Conservation (phyloP, 2,888 invertebrate species). For the Cacoxenus indagator region DNA sequence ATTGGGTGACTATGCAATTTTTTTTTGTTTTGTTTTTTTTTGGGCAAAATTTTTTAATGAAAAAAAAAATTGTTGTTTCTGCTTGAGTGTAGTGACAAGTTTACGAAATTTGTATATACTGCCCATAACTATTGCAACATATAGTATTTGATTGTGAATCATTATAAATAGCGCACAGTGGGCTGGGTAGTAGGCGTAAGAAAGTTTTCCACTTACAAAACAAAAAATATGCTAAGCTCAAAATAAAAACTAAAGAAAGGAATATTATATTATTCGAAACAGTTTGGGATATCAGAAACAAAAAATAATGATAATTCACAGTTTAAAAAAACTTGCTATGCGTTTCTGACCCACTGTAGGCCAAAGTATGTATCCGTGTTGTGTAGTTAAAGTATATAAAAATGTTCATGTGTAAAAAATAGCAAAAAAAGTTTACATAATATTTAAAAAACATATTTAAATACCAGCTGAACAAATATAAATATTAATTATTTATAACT, state of each 20-base stretch:
- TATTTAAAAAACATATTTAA: not conserved
- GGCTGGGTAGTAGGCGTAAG: not conserved
- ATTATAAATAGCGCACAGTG: conserved; percentile 7
- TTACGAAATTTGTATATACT: not conserved
- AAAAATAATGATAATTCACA: not conserved
- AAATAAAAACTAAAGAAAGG: not conserved
- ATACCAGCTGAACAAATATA: not conserved
- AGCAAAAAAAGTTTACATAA: not conserved
- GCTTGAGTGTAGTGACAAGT: not conserved
- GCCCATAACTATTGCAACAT: not conserved
- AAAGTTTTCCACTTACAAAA: not conserved
- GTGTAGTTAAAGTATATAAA: not conserved
- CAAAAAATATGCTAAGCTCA: not conserved
- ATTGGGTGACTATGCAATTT: no score
- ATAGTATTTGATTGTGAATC: conserved; percentile 17
- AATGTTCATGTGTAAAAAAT: not conserved
- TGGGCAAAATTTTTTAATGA: not conserved
- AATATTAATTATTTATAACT: not conserved
- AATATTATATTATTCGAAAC: not conserved
- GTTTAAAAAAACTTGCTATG: not conserved
- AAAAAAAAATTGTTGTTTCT: not conserved
- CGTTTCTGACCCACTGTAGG: not conserved
- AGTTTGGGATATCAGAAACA: not conserved
- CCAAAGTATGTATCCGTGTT: conserved; percentile 1
- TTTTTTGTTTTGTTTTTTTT: conserved; percentile 21